Evolutionary conservation across 2,888 invertebrate species (phyloP).

Genomic region (Eilema depressum): DNA sequence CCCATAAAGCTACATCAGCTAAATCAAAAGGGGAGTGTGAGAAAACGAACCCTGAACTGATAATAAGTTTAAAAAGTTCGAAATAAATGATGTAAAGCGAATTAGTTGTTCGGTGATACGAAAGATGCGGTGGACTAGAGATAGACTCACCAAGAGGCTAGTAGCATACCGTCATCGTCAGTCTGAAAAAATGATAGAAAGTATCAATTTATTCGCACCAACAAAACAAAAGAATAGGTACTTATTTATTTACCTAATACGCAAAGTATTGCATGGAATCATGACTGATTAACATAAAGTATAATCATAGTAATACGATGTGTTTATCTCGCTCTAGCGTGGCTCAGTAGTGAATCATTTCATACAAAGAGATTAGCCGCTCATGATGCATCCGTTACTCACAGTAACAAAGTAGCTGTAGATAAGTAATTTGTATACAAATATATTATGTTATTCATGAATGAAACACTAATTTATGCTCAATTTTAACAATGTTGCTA

Average conservation of each 20-base stretch:
- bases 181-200: too few species aligned
- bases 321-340: conserved; percentile 21
- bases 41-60: too few species aligned
- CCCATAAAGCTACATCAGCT: too few species aligned
- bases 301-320: neutral
- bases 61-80: neutral
- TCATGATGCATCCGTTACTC: conserved; percentile 45
- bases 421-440: conserved; percentile 41
- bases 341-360: conserved; percentile 37
- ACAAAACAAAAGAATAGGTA: neutral
- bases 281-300: neutral
- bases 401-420: conserved; percentile 15
- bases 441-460: conserved; percentile 32
- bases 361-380: conserved; percentile 34
- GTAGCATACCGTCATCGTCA: too few species aligned
- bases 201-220: neutral
- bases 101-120: neutral
- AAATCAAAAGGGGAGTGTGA: too few species aligned
- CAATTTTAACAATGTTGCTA: conserved; percentile 1
- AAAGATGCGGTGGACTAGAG: neutral
- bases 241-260: neutral
- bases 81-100: neutral
- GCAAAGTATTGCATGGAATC: neutral
- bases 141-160: neutral
- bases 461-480: conserved; percentile 25